These are phyloP conservation scores for Eilema depressum DNA, from an alignment of 2,888 invertebrate genomes.

Conservation along the genomic window DNA sequence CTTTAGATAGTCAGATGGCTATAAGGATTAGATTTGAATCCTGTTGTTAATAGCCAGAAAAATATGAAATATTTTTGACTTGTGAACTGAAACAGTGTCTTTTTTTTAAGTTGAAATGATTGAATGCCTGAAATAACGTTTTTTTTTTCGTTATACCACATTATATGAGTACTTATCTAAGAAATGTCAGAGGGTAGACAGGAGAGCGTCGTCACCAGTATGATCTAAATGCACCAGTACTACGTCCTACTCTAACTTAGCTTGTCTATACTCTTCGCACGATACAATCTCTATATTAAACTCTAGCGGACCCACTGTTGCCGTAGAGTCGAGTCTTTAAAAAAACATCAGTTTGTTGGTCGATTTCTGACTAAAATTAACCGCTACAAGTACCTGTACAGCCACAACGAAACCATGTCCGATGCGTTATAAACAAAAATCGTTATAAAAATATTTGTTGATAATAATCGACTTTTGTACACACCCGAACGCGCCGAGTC, in stretches of 20 bases:
- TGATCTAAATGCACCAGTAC: conserved; percentile 58
- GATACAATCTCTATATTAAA: conserved; percentile 63
- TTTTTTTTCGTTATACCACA: too few relatives aligned
- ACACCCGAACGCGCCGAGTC: conserved; percentile 30
- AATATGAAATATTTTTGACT: too few relatives aligned
- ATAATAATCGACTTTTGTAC: conserved; percentile 42
- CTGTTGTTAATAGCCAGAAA: neutral
- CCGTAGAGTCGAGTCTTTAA: conserved; percentile 48
- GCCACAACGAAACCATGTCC: conserved; percentile 34
- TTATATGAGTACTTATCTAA: neutral
- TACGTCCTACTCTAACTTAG: conserved; percentile 56
- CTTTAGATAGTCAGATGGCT: neutral
- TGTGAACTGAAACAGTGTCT: neutral
- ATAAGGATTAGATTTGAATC: neutral
- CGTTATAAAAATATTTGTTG: conserved; percentile 47
- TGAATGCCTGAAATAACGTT: too few relatives aligned
- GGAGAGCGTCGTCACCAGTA: neutral
- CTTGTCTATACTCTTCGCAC: conserved; percentile 60
- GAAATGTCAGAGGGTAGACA: neutral
- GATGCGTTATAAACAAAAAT: conserved; percentile 47
- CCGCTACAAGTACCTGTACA: conserved; percentile 43
- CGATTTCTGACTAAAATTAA: conserved; percentile 40
- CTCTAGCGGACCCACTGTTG: conserved; percentile 65
- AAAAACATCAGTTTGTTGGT: conserved; percentile 38
- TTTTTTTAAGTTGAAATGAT: neutral